These are phyloP conservation scores for Euleptes europaea DNA, from an alignment of 2,113 vertebrate species.

Conservation along the genomic window DNA sequence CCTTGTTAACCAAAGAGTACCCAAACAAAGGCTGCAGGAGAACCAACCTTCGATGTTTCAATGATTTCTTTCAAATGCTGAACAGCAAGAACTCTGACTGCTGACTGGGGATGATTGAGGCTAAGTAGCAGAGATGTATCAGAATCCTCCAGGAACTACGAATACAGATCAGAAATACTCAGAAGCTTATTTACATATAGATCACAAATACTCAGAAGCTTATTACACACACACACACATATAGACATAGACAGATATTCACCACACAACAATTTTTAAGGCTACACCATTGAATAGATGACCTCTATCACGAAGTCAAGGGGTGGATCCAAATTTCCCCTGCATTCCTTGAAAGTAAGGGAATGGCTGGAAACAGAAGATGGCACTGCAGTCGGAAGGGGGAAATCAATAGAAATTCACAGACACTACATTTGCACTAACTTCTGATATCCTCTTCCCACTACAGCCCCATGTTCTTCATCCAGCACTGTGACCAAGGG, in stretches of 20 bases:
- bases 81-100: constrained; percentile 85
- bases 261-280: not conserved
- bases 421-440: too few species aligned
- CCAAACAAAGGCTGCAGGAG: not conserved
- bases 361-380: too few species aligned
- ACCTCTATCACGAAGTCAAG: not conserved
- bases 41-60: constrained; percentile 81
- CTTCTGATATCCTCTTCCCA: too few species aligned
- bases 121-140: constrained; percentile 91
- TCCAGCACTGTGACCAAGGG: too few species aligned
- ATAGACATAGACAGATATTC: too few species aligned
- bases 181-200: not conserved
- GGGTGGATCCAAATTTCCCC: too few species aligned
- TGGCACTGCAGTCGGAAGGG: too few species aligned
- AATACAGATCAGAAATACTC: constrained; percentile 52
- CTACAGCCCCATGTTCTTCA: too few species aligned
- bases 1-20: not conserved
- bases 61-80: constrained; percentile 82
- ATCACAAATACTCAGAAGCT: too few species aligned
- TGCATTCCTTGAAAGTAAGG: too few species aligned
- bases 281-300: not conserved
- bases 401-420: too few species aligned
- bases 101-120: constrained; percentile 88
- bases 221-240: too few species aligned
- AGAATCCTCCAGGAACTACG: constrained; percentile 86